Conservation (phyloP, 2,888 invertebrate species). For the Caenorhabditis virilis region DNA sequence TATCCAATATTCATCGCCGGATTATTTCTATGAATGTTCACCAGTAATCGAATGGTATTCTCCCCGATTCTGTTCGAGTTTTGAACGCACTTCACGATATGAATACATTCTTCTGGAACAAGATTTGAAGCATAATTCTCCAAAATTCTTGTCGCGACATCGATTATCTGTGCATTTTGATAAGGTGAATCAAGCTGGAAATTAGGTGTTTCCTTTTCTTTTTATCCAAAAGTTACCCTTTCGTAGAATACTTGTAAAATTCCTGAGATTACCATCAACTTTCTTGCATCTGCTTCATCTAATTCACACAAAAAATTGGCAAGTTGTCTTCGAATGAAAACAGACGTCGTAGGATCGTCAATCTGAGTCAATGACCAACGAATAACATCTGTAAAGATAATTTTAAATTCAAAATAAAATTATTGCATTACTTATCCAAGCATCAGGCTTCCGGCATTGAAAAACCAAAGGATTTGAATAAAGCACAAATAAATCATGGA, state of each 20-base stretch:
- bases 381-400: slow-evolving; percentile 12
- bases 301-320: slow-evolving; percentile 14
- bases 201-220: not conserved
- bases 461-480: slow-evolving; percentile 9
- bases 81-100: slow-evolving; percentile 8
- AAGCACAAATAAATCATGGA: slow-evolving; percentile 18
- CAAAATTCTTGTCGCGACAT: slow-evolving; percentile 11
- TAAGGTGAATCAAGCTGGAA: not conserved
- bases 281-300: slow-evolving; percentile 14
- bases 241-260: slow-evolving; percentile 12
- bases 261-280: slow-evolving; percentile 22
- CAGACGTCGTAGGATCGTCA: slow-evolving; percentile 8
- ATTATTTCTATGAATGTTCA: slow-evolving; percentile 13
- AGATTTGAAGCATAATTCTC: slow-evolving; percentile 7
- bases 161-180: slow-evolving; percentile 4
- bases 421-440: slow-evolving; percentile 13
- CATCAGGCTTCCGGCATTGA: slow-evolving; percentile 7
- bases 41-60: slow-evolving; percentile 10
- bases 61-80: slow-evolving; percentile 6
- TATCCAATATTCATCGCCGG: slow-evolving; percentile 7
- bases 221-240: not conserved
- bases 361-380: slow-evolving; percentile 12
- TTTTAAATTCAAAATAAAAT: not conserved
- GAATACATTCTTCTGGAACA: slow-evolving; percentile 12
- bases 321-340: slow-evolving; percentile 17